Base-by-base conservation (phyloP, 1,140 invertebrate genomes). In the Ladona fulva region DNA sequence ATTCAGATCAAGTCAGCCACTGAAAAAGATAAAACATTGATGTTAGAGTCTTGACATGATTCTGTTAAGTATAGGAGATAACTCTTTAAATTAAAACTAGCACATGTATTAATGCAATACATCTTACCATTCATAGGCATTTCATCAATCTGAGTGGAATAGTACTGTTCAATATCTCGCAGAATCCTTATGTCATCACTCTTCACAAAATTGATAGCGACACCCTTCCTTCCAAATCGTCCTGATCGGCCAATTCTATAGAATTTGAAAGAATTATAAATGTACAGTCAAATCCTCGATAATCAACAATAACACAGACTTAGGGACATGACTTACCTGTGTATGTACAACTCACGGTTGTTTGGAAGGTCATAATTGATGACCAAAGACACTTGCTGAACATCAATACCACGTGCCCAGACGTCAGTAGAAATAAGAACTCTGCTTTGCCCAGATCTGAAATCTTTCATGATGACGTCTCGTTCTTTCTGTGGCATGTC, bases 401-500 rank as follows among this genome's bases (percentile, higher is more conserved):
- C 98, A 85, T 99, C 98, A 82, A 99, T 97, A 81, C 98, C 98
- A 87, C 98, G 89, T 0, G 98, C 97, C 98, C 97, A 99, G 19
- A 99, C 97, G 86, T 99, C 98, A 59, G 98, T 99, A 44, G 98
- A 99, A 77, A 99, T 99, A 0, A 99, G 87, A 0, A 99, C 98
- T 81, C 98, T 92, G 81, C 92, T 97, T 86, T 95, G 94, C 52
- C 97, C 97, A 78, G 95, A 95, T 81, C 98, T 87, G 86, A 99
- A 99, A 85, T 99, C 97, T 85, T 99, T 99, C 98, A 99, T 99
- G 81, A 99, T 99, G 77, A 95, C 94, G 84, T 99, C 98, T 84
- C 98, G 90, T 85, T 99, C 98, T 82, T 99, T 99, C 83, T 99
- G 98, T n/a, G 97, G 96, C 97, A 99, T 99, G 82, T 99, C 98